Evolutionary conservation across 2,113 vertebrate genomes (phyloP).

Genomic region (Felis chaus): DNA sequence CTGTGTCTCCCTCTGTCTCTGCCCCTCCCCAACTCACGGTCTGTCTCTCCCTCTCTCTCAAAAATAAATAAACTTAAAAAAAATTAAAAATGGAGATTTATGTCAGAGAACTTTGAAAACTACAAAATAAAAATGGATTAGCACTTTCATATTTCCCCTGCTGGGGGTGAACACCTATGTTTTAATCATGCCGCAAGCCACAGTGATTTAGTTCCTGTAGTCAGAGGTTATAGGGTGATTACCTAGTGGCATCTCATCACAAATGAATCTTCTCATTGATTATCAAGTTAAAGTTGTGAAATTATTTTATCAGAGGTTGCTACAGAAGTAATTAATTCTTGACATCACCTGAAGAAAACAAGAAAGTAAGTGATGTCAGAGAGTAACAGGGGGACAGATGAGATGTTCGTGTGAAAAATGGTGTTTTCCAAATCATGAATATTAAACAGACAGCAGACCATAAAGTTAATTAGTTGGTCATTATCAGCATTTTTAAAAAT

Average conservation of each 20-base stretch:
- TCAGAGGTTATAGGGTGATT: neutral
- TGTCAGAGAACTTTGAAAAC: neutral
- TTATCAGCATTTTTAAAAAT: neutral
- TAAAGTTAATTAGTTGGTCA: neutral
- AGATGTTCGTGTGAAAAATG: neutral
- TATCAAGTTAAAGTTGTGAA: neutral
- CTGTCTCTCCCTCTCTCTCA: too few relatives aligned
- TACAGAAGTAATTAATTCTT: neutral
- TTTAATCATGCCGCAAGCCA: neutral
- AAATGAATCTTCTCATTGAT: neutral
- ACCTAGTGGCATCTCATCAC: neutral
- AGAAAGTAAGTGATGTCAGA: neutral
- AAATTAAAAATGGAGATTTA: neutral
- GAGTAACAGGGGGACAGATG: neutral
- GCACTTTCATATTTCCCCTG: neutral
- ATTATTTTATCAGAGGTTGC: neutral
- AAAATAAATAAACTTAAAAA: too few relatives aligned
- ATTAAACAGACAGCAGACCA: neutral
- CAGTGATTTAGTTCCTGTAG: neutral
- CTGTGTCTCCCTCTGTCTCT: too few relatives aligned
- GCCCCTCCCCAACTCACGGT: too few relatives aligned
- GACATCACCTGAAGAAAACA: neutral
- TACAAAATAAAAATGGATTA: neutral
- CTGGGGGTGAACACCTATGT: neutral
- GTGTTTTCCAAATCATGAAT: neutral